Evolutionary conservation across 2,797 vertebrate genomes (phyloP).

Genomic region (Trachurus trachurus): DNA sequence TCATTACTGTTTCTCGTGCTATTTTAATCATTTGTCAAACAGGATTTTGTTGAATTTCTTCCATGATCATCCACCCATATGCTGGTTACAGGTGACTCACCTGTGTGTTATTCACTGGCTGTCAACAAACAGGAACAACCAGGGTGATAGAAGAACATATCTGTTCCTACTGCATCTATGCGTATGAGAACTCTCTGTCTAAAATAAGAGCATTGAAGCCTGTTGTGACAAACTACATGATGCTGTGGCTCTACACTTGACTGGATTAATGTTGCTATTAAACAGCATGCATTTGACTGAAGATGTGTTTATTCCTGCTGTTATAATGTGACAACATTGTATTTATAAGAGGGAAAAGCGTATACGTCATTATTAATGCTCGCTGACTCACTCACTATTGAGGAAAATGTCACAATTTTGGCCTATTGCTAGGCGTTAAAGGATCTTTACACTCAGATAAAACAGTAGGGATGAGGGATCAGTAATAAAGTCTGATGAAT

Average conservation of each 20-base stretch:
- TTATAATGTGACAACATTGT: conserved; percentile 33
- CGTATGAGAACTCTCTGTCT: not conserved
- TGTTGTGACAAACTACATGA: not conserved
- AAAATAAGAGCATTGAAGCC: not conserved
- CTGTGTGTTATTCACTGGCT: conserved; percentile 37
- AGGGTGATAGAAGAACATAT: conserved; percentile 18
- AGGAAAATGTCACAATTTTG: conserved; percentile 27
- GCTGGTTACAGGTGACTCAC: conserved; percentile 53
- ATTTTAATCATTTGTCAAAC: conserved; percentile 6
- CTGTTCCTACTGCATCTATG: conserved; percentile 12
- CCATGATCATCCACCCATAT: conserved; percentile 16
- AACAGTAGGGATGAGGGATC: conserved; percentile 7
- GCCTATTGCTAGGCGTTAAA: not conserved
- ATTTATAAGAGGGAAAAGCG: conserved; percentile 17
- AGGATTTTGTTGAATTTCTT: conserved; percentile 32
- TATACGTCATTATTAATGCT: conserved; percentile 35
- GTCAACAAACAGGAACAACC: conserved; percentile 37
- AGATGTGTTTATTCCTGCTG: conserved; percentile 11
- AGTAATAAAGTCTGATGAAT: conserved; percentile 5
- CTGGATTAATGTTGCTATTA: conserved; percentile 1
- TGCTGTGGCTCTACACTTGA: not conserved
- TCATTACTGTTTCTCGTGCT: conserved; percentile 5
- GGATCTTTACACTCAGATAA: not conserved
- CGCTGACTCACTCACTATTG: conserved; percentile 51
- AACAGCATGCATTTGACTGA: conserved; percentile 10